These are phyloP conservation scores for Sminthurinus aureus DNA, from an alignment of 2,888 invertebrate species.

Conservation along the genomic window DNA sequence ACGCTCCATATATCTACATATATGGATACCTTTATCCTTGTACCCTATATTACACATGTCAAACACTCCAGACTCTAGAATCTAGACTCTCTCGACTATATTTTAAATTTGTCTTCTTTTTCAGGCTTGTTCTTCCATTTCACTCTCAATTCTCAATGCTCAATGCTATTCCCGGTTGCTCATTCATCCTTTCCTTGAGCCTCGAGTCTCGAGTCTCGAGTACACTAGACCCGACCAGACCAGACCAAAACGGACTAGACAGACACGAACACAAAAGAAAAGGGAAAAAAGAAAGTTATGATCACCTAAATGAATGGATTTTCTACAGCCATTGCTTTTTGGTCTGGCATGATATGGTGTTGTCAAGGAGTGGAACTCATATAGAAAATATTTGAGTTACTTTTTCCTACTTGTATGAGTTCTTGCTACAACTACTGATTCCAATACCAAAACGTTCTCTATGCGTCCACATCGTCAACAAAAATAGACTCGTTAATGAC, in stretches of 20 bases:
- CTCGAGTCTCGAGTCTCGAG: no score
- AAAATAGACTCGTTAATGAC: constrained; percentile 34
- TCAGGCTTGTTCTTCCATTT: not conserved
- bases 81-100: constrained; percentile 12
- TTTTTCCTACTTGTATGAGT: no score
- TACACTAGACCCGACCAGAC: not conserved
- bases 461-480: not conserved
- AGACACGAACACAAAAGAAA: not conserved
- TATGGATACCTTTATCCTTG: not conserved
- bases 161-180: not conserved
- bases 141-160: not conserved
- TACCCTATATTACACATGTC: not conserved
- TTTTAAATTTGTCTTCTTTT: not conserved
- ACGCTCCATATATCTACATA: not conserved
- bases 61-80: no score
- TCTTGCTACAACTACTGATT: no score
- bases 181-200: constrained; percentile 29
- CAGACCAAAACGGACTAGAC: not conserved
- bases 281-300: constrained; percentile 21
- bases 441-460: no score
- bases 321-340: not conserved
- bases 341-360: not conserved
- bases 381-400: no score
- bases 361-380: not conserved
- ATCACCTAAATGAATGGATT: constrained; percentile 14